Evolutionary conservation across 2,113 vertebrate genomes (phyloP).

Genomic region (Andinoacara biseriatus): DNA sequence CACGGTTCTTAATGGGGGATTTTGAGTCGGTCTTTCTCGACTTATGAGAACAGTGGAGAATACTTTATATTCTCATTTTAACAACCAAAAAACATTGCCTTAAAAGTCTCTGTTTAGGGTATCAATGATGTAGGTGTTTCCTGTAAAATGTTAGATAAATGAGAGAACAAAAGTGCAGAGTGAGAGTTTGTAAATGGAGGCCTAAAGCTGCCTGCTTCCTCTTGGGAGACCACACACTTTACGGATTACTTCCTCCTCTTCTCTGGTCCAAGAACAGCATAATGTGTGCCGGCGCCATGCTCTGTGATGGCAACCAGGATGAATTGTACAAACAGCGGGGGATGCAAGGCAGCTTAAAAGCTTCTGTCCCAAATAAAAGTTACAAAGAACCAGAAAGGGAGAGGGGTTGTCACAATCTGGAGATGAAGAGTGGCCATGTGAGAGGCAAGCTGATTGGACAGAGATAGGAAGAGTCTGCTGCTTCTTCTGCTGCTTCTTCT

Average conservation of each 20-base stretch:
- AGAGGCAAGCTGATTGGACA: constrained; percentile 37
- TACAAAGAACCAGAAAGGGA: constrained; percentile 48
- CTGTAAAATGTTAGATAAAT: constrained; percentile 68
- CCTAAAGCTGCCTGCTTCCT: constrained; percentile 50
- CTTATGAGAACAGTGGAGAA: constrained; percentile 43
- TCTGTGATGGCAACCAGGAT: constrained; percentile 77
- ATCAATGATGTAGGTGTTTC: constrained; percentile 61
- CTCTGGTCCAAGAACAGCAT: constrained; percentile 38
- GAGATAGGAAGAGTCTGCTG: constrained; percentile 7
- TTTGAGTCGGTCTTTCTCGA: constrained; percentile 46
- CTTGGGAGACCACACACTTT: constrained; percentile 61
- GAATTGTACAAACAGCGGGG: constrained; percentile 59
- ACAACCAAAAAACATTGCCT: constrained; percentile 63
- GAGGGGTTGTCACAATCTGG: constrained; percentile 45
- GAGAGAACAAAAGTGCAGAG: constrained; percentile 34
- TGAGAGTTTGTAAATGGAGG: constrained; percentile 60
- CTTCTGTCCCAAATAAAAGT: constrained; percentile 71
- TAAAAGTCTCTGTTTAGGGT: constrained; percentile 78
- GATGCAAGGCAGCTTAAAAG: constrained; percentile 74
- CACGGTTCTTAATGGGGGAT: constrained; percentile 58
- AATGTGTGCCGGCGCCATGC: constrained; percentile 53
- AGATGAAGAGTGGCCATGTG: constrained; percentile 62
- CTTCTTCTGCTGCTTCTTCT: background rate
- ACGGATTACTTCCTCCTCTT: constrained; percentile 70
- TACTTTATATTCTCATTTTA: constrained; percentile 66